Conservation (phyloP, 2,797 vertebrate species). For the Cyclura pinguis region DNA sequence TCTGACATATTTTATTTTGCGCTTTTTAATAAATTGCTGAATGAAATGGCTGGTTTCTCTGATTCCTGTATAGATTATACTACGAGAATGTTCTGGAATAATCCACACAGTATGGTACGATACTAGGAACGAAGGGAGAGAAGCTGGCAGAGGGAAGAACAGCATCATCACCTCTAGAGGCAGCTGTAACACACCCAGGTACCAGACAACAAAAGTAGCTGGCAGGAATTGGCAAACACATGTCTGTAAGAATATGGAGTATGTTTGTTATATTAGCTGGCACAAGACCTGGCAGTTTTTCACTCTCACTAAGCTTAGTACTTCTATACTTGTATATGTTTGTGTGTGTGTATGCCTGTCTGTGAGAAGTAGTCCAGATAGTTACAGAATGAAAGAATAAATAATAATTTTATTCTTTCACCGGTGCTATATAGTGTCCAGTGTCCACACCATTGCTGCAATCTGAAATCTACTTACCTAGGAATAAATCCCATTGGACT, state of each 20-base stretch:
- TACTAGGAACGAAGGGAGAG: too few species aligned
- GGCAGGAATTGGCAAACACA: slow-evolving; percentile 49
- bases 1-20: slow-evolving; percentile 14
- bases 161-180: slow-evolving; percentile 37
- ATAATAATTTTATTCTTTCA: slow-evolving; percentile 63
- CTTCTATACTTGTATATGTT: too few species aligned
- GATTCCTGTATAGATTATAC: background rate
- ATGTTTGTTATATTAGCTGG: slow-evolving; percentile 57
- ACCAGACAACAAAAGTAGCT: slow-evolving; percentile 60
- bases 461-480: too few species aligned
- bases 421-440: background rate
- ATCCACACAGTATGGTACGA: background rate
- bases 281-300: slow-evolving; percentile 53
- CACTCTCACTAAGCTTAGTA: slow-evolving; percentile 40
- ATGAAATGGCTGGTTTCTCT: background rate
- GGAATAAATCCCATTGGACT: too few species aligned
- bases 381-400: too few species aligned
- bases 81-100: slow-evolving; percentile 16
- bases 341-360: background rate
- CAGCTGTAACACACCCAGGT: background rate
- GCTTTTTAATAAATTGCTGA: background rate
- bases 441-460: too few species aligned
- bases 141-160: background rate
- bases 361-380: slow-evolving; percentile 44
- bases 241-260: slow-evolving; percentile 26